Percentiles rank a stretch among this genome's conserved stretches.
Evolutionary conservation across 2,888 invertebrate species (phyloP).

Genomic region (Unio delphinus): DNA sequence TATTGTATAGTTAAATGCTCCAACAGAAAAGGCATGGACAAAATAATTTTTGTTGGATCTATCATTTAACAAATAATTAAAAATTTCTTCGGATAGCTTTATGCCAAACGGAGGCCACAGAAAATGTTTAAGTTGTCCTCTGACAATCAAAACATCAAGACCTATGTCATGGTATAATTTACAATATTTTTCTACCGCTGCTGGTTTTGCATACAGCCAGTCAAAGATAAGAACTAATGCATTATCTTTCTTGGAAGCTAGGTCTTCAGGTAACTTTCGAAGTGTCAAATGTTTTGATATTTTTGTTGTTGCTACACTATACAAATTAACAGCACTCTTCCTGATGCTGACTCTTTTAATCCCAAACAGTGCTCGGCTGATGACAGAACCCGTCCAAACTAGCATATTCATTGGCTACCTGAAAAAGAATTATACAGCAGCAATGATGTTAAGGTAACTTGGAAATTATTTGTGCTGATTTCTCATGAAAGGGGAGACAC

Average conservation of each 20-base stretch:
- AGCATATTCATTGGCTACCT: too few species aligned
- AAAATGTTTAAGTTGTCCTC: conserved; percentile 36
- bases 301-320: not conserved
- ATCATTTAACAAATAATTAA: conserved; percentile 22
- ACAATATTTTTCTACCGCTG: conserved; percentile 38
- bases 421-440: too few species aligned
- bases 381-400: too few species aligned
- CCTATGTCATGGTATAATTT: conserved; percentile 43
- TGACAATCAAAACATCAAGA: conserved; percentile 40
- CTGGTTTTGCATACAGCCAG: conserved; percentile 43
- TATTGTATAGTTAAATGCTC: conserved; percentile 47
- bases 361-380: too few species aligned
- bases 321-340: too few species aligned
- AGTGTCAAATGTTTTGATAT: conserved; percentile 10
- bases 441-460: too few species aligned
- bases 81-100: conserved; percentile 24
- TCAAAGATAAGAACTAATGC: conserved; percentile 44
- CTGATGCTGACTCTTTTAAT: too few species aligned
- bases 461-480: too few species aligned
- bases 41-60: conserved; percentile 17
- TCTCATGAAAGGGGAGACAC: too few species aligned
- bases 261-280: conserved; percentile 1
- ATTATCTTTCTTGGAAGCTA: not conserved
- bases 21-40: conserved; percentile 48
- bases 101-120: conserved; percentile 38